Evolutionary conservation across 2,888 invertebrate species (phyloP), one percentile per base, ranked within the genome.

Genomic region (Catocala sponsa): DNA sequence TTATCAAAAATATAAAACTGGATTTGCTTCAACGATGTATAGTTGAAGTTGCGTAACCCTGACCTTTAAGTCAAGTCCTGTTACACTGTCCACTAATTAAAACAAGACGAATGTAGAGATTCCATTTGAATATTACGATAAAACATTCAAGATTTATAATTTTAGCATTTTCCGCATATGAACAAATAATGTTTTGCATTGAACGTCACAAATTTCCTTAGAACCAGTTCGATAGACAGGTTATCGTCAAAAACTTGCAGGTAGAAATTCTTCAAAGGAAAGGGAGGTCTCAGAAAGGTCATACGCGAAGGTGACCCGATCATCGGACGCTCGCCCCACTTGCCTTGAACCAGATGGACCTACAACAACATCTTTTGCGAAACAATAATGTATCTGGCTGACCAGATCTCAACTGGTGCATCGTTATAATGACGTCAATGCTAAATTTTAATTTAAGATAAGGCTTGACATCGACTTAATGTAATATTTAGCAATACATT

Each of bases 271-370:
- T 80, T 79, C 68, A 73, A 82, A 87, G 81, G 89, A 89, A 91
- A 90, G 87, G 89, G 80, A 86, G 86, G 86, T 87, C 84, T 82
- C 44, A 59, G 73, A 88, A 88, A 91, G 92, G 92, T 91, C 90
- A 86, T 59, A 62, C 63, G 68, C 77, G 91, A 91, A 91, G 91
- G 90, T 87, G 86, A 89, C 85, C 83, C 80, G 85, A 87, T 80
- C 86, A 85, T 87, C 86, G 77, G 81, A 72, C 83, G 79, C 74
- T 74, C 73, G 76, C 74, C 84, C 80, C 74, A 88, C 83, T 89
- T 68, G 82, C 91, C 92, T 92, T 92, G 92, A 89, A 90, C 92
- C 83, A 90, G 81, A 90, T 91, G 84, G 73, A 79, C 72, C 71
- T 52, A 59, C 68, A 61, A 74, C 74, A 76, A 82, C 83, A 83